Conservation (phyloP, 2,113 vertebrate genomes). For the Bucco capensis region DNA sequence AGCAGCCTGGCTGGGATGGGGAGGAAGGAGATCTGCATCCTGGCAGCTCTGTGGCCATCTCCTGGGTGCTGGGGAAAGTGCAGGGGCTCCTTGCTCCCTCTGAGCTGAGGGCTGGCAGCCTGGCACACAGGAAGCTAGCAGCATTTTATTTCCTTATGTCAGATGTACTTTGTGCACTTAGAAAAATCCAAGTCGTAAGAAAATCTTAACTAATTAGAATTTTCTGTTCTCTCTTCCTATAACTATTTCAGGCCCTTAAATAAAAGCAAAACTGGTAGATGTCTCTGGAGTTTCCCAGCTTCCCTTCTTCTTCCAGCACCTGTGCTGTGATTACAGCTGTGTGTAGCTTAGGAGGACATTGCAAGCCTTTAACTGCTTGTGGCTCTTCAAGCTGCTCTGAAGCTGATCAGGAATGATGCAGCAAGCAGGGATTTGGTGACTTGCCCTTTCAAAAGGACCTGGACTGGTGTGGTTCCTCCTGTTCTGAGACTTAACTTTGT, state of each 20-base stretch:
- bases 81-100: background rate
- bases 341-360: background rate
- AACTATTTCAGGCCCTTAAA: background rate
- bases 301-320: background rate
- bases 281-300: background rate
- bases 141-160: background rate
- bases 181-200: background rate
- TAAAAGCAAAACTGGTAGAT: background rate
- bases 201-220: background rate
- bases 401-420: background rate
- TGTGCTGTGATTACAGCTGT: background rate
- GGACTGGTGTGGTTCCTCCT: background rate
- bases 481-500: background rate
- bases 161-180: background rate
- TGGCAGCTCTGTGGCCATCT: slow-evolving; percentile 60
- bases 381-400: background rate
- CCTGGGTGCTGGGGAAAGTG: slow-evolving; percentile 51
- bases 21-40: background rate
- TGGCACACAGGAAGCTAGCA: background rate
- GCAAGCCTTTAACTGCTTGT: too few relatives aligned
- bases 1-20: background rate
- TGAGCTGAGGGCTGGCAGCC: background rate
- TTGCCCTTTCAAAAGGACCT: background rate
- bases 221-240: background rate
- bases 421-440: background rate